phyloP scores from a whole-genome alignment of 2,888 invertebrate species.

The Scaptomyza flava region DNA sequence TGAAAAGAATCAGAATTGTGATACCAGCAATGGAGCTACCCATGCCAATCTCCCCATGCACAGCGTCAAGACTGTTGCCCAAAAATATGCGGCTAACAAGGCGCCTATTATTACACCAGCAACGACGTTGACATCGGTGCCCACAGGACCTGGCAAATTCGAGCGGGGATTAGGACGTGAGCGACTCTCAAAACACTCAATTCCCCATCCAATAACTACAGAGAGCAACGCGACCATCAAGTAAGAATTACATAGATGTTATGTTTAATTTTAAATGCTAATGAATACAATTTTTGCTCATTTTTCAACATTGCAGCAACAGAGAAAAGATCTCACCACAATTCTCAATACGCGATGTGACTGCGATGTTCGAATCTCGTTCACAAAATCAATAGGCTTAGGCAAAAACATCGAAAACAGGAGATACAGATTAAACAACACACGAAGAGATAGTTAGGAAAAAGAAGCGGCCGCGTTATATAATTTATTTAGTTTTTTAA shows the following conservation, averaged over 20 bases:
- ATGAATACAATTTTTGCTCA: not conserved
- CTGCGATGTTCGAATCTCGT: conserved; percentile 92
- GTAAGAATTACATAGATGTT: conserved; percentile 32
- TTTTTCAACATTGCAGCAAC: conserved; percentile 84
- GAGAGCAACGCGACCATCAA: conserved; percentile 57
- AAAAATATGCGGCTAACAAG: conserved; percentile 57
- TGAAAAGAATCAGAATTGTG: conserved; percentile 84
- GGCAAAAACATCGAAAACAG: conserved; percentile 51
- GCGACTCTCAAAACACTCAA: conserved; percentile 63
- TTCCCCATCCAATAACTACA: conserved; percentile 44
- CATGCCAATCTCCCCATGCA: conserved; percentile 33
- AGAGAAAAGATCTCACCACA: conserved; percentile 89
- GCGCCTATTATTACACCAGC: conserved; percentile 34
- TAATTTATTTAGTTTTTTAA: conserved; percentile 74
- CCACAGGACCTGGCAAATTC: conserved; percentile 62
- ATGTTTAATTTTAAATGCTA: not conserved
- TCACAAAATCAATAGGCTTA: conserved; percentile 85
- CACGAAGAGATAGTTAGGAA: conserved; percentile 4
- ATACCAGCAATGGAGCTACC: conserved; percentile 58
- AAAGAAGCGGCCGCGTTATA: conserved; percentile 45
- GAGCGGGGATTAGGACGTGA: conserved; percentile 75
- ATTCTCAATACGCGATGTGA: conserved; percentile 92
- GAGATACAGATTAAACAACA: conserved; percentile 18
- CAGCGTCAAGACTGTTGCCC: conserved; percentile 64
- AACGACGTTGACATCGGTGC: conserved; percentile 21